A percentile compares a stretch with the other conserved stretches of the same genome.
Conservation (phyloP, 2,888 invertebrate species). For the Euspilapteryx auroguttella region DNA sequence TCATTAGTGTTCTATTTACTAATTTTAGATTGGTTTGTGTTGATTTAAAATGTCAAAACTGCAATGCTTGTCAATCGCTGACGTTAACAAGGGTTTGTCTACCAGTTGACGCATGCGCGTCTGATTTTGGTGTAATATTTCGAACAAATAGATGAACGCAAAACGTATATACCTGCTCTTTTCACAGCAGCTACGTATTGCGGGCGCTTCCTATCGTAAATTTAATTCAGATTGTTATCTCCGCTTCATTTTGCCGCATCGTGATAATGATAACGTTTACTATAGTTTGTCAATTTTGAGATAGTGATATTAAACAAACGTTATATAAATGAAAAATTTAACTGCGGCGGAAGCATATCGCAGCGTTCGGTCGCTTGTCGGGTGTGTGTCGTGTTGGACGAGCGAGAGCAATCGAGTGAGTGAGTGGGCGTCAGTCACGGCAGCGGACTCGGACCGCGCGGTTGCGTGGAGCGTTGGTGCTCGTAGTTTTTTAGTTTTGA, state of each 20-base stretch:
- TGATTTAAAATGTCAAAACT: no score
- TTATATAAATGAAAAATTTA: conserved; percentile 39
- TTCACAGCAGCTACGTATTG: no score
- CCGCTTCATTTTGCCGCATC: conserved; percentile 54
- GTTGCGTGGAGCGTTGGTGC: conserved; percentile 52
- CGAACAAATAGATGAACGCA: conserved; percentile 44
- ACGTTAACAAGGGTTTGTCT: conserved; percentile 26
- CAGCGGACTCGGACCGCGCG: conserved; percentile 55
- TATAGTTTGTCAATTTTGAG: conserved; percentile 46
- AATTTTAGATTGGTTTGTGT: no score
- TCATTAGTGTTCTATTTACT: no score
- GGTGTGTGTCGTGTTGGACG: conserved; percentile 9
- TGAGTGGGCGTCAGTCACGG: conserved; percentile 29
- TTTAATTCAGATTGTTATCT: conserved; percentile 30
- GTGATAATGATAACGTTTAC: conserved; percentile 42
- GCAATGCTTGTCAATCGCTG: conserved; percentile 53
- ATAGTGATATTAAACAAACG: conserved; percentile 34
- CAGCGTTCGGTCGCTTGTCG: conserved; percentile 17
- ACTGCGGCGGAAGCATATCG: conserved; percentile 28
- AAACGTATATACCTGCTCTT: no score
- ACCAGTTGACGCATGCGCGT: conserved; percentile 53
- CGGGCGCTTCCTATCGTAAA: conserved; percentile 37
- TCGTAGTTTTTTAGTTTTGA: conserved; percentile 59
- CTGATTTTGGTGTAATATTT: conserved; percentile 51
- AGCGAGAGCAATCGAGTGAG: conserved; percentile 20